Conservation (phyloP, 2,888 invertebrate species). For the Gryllus longicercus region DNA sequence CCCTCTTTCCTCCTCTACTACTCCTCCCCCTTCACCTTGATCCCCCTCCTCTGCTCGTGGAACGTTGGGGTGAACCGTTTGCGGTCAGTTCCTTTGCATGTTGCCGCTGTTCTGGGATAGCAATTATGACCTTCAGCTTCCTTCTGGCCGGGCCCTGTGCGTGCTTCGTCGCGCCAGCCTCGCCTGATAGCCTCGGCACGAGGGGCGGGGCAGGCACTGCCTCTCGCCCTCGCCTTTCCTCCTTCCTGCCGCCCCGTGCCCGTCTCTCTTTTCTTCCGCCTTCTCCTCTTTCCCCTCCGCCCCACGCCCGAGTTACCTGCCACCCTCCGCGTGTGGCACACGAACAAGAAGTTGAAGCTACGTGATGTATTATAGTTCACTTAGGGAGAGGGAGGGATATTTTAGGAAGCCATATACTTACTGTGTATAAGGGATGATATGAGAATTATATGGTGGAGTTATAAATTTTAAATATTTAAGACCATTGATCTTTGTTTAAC, state of each 20-base stretch:
- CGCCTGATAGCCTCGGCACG: not conserved
- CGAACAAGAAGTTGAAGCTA: not conserved
- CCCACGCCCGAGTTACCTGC: not conserved
- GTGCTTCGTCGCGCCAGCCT: not conserved
- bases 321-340: not conserved
- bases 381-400: not conserved
- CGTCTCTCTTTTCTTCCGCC: not conserved
- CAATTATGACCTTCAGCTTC: not conserved
- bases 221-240: too few relatives aligned
- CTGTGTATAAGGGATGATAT: not conserved
- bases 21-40: not conserved
- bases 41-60: not conserved
- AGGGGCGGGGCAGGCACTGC: not conserved
- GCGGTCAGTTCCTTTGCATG: not conserved
- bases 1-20: not conserved
- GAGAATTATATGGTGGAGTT: not conserved
- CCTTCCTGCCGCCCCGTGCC: not conserved
- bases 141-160: not conserved
- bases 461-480: not conserved
- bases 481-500: not conserved
- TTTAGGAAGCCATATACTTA: not conserved
- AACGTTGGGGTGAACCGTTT: not conserved
- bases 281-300: not conserved
- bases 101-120: not conserved
- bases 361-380: conserved; percentile 2